Base-by-base conservation (phyloP, 2,113 vertebrate species). In the Neoarius graeffei region DNA sequence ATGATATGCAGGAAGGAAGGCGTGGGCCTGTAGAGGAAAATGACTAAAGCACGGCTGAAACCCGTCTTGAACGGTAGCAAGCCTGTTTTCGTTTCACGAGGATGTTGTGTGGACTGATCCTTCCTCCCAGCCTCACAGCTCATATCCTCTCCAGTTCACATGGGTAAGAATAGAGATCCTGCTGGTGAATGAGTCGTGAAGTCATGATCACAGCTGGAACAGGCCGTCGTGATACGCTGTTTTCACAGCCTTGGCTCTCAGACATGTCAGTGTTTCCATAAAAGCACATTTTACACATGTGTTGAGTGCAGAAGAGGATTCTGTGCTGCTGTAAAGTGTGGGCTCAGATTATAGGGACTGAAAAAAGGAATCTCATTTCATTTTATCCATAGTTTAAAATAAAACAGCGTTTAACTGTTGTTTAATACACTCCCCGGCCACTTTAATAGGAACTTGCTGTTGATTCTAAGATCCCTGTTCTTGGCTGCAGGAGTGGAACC, bases 81-180 rank as follows among this genome's bases (percentile, higher is more conserved):
- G 56, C 17, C 42, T 74, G 80, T 83, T 54, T 81, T 67, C 66
- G 25, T 81, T 35, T 27, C 20, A 50, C 66, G 2, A 88, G 74
- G 73, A 85, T 85, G 87, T 85, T 66, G 64, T 69, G 87, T 60
- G 77, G 85, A 42, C 77, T 76, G 86, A 64, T 83, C 59, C 81
- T 83, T 83, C 86, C 86, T 71, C 66, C 86, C 66, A 67, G 52
- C 52, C 66, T 74, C 80, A 52, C 56, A 74, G 64, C 54, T 87
- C 81, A 87, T 23, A 74, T 87, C 86, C 86, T 83, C 35, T 57
- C 54, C 71, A 23, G 20, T 23, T 83, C 67, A 87, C 80, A 27
- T 10, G 25, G 35, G n/a, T 57, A 42, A 57, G 27, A 81, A 69
- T 17, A 23, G 52, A 87, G 81, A 64, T 83, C 81, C 69, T 64